phyloP scores from a whole-genome alignment of 2,888 invertebrate species.

The Dynastes hyllus region DNA sequence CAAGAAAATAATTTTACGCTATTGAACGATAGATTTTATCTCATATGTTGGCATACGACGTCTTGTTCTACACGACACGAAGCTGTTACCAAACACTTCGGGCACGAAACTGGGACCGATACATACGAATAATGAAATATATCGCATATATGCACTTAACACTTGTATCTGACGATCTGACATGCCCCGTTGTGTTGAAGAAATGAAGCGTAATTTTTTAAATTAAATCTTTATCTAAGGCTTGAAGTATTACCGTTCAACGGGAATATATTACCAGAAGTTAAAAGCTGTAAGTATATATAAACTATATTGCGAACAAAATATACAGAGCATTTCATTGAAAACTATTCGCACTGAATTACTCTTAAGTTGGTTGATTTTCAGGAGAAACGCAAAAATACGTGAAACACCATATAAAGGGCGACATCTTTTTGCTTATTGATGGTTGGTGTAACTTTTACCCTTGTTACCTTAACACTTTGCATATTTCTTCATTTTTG shows the following conservation, averaged over 20 bases:
- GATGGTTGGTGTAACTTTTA: too few relatives aligned
- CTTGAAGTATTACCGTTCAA: neutral
- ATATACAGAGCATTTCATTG: too few relatives aligned
- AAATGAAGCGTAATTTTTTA: slow-evolving; percentile 47
- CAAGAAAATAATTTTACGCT: slow-evolving; percentile 35
- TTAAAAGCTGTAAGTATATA: too few relatives aligned
- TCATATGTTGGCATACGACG: slow-evolving; percentile 34
- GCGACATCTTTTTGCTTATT: too few relatives aligned
- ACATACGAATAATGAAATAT: slow-evolving; percentile 40
- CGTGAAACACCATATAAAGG: too few relatives aligned
- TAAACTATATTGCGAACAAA: too few relatives aligned
- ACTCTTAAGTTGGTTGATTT: too few relatives aligned
- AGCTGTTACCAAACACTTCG: slow-evolving; percentile 39
- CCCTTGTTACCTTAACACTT: too few relatives aligned
- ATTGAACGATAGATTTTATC: slow-evolving; percentile 47
- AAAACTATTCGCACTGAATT: too few relatives aligned
- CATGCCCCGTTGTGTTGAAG: slow-evolving; percentile 44
- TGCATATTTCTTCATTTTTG: too few relatives aligned
- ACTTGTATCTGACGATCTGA: slow-evolving; percentile 43
- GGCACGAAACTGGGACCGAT: slow-evolving; percentile 19
- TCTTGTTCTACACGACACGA: slow-evolving; percentile 51
- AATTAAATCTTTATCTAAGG: slow-evolving; percentile 28
- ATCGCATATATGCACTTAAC: slow-evolving; percentile 29
- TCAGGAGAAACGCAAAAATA: too few relatives aligned
- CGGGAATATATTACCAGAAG: neutral